Percentiles rank a stretch among this genome's conserved stretches.
These are phyloP conservation scores for Alcedo quadribrachys DNA, from an alignment of 2,797 vertebrate species.

Conservation along the genomic window DNA sequence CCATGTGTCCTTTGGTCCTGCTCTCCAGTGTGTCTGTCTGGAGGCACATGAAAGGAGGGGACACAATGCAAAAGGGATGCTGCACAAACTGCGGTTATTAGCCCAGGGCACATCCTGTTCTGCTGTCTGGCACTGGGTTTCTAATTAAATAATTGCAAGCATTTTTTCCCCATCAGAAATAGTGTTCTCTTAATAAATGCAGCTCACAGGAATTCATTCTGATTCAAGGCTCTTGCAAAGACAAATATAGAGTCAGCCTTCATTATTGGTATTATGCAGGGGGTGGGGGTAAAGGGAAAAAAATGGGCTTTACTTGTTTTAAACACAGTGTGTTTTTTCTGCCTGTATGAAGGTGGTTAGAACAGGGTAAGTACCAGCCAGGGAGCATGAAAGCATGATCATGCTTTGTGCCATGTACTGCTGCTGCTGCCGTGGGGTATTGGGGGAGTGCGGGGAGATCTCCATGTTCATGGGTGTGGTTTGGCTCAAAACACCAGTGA, in stretches of 20 bases:
- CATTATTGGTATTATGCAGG: background rate
- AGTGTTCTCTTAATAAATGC: background rate
- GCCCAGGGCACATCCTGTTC: background rate
- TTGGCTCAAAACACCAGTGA: background rate
- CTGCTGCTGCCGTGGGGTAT: background rate
- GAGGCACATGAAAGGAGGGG: background rate
- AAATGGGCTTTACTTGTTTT: background rate
- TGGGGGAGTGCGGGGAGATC: accelerated
- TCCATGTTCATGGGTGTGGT: accelerated
- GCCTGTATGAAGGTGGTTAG: background rate
- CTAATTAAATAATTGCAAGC: slow-evolving; percentile 37
- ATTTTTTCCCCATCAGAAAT: background rate
- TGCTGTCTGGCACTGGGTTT: background rate
- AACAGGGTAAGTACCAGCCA: background rate
- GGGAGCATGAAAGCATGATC: background rate
- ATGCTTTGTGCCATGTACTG: accelerated
- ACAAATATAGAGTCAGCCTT: background rate
- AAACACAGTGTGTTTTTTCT: background rate
- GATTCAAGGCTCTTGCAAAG: background rate
- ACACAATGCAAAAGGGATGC: background rate
- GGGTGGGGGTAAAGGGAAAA: background rate
- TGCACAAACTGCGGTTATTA: background rate
- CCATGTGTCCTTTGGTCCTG: background rate
- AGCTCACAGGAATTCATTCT: background rate
- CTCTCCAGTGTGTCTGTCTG: background rate